Evolutionary conservation across 2,113 vertebrate genomes (phyloP).

Genomic region (Muntiacus reevesi): DNA sequence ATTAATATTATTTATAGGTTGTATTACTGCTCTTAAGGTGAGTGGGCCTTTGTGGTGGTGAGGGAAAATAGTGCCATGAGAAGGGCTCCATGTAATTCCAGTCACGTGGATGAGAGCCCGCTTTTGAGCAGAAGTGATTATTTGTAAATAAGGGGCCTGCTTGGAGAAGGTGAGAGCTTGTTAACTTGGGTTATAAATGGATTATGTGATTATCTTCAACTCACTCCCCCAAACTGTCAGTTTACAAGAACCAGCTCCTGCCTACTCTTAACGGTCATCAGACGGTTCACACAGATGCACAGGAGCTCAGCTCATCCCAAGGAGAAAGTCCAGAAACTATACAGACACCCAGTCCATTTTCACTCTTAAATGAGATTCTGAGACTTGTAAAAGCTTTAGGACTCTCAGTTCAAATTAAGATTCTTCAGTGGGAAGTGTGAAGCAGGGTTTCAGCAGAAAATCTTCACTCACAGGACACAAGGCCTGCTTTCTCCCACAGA

Average conservation of each 20-base stretch:
- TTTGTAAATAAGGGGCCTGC: constrained; percentile 59
- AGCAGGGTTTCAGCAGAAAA: background rate
- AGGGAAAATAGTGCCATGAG: background rate
- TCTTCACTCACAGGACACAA: background rate
- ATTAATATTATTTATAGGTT: background rate
- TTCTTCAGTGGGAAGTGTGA: background rate
- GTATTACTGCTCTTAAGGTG: background rate
- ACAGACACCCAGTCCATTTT: background rate
- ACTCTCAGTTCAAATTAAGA: background rate
- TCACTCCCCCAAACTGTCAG: constrained; percentile 48
- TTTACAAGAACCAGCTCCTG: constrained; percentile 55
- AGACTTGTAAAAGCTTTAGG: background rate
- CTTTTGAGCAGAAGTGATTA: constrained; percentile 45
- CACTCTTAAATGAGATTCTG: background rate
- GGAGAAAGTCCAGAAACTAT: background rate
- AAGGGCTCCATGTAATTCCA: background rate
- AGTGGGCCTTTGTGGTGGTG: background rate
- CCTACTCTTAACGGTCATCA: constrained; percentile 1
- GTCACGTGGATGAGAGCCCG: background rate
- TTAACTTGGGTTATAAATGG: constrained; percentile 74
- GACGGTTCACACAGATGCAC: background rate
- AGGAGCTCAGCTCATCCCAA: background rate
- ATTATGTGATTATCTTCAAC: constrained; percentile 63
- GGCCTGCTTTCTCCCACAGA: background rate
- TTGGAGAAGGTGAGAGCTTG: constrained; percentile 69